Base-by-base conservation (phyloP, 2,888 invertebrate species). In the Eupeodes latifasciatus region DNA sequence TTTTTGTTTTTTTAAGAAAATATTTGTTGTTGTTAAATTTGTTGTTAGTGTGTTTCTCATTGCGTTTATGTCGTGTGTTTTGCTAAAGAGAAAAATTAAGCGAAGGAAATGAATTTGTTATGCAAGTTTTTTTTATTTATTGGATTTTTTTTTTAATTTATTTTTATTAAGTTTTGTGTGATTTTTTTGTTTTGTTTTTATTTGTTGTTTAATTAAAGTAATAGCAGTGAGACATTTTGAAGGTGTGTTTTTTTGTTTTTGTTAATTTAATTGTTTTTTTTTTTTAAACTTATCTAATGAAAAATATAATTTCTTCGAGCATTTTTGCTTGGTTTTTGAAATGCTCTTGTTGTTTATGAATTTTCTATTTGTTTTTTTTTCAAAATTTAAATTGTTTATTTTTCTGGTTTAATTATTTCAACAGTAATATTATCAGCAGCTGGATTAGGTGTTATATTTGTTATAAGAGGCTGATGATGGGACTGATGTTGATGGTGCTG, bases 361-460 rank as follows among this genome's bases (percentile, higher is more conserved):
- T 75, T 40, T 86, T 77, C 78, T 66, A 11, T 12, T 62, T 77
- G 64, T 69, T 67, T 76, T 59, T 69, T 67, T 76, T 59, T 27
- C 4, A 11, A 10, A 16, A 16, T 64, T 67, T 10, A 51, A 49
- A 14, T 53, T 40, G 84, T 92, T 92, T 95, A 95, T 91, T 94
- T 94, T 91, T 95, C 95, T 89, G 96, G 95, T 91, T 96, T 96
- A 91, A 96, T 95, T 91, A 97, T 96, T 94, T 97, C 97, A 78
- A 97, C 96, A 89, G 96, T 96, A 89, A 97, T 96, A 92, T 95
- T 95, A 91, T 96, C 96, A 90, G 95, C 93, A 92, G 94, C 94
- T 72, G 95, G 95, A 91, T 93, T 93, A 71, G 93, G 90, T 71
- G 92, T 93, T 80, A 93, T 93, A 89, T 93, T 92, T 75, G 93